Percentiles rank a stretch among this genome's conserved stretches.
These are phyloP conservation scores for Polypedilum vanderplanki DNA, from an alignment of 1,140 invertebrate species.

Conservation along the genomic window DNA sequence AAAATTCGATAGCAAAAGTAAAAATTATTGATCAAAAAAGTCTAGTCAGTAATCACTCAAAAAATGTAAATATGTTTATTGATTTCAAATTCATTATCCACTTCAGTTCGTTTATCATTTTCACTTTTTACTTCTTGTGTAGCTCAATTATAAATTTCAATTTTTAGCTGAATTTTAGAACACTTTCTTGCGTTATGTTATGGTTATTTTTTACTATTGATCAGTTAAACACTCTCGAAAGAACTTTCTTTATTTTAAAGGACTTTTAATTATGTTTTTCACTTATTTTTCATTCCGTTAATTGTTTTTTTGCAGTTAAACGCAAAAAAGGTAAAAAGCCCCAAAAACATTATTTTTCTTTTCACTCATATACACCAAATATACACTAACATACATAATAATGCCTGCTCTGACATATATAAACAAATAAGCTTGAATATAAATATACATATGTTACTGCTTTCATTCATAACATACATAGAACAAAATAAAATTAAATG, in stretches of 20 bases:
- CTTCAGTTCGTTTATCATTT: neutral
- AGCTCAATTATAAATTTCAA: neutral
- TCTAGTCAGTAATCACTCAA: too few relatives aligned
- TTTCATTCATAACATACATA: neutral
- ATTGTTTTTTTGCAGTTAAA: conserved; percentile 28
- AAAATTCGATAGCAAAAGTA: neutral
- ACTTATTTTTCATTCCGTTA: neutral
- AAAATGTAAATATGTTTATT: too few relatives aligned
- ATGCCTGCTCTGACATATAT: neutral
- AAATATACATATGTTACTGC: neutral
- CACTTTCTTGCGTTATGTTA: neutral
- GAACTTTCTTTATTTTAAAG: conserved; percentile 28
- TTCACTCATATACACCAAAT: neutral
- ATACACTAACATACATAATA: neutral
- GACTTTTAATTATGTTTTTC: conserved; percentile 29
- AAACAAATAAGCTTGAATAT: neutral
- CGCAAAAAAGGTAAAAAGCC: conserved; percentile 28
- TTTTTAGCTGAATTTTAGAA: conserved; percentile 3
- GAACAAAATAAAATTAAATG: neutral
- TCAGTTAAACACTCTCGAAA: too few relatives aligned
- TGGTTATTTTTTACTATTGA: neutral
- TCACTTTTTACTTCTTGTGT: neutral
- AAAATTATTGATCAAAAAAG: too few relatives aligned
- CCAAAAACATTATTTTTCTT: conserved; percentile 1
- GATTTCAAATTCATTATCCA: too few relatives aligned